Conservation (phyloP, 2,888 invertebrate species). For the Cryptus armator region DNA sequence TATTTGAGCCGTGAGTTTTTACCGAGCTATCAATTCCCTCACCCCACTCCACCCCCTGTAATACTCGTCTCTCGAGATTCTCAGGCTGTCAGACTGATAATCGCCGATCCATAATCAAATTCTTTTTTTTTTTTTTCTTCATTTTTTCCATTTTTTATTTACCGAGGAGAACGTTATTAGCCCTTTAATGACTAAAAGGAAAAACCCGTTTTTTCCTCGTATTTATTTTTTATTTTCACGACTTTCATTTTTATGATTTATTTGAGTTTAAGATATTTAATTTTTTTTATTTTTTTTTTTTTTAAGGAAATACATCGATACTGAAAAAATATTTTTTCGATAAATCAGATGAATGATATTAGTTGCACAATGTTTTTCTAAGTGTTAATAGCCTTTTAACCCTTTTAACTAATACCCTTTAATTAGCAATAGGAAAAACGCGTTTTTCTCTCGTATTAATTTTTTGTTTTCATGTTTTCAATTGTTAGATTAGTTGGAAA, state of each 20-base stretch:
- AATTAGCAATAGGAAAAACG: too few relatives aligned
- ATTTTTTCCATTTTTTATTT: background rate
- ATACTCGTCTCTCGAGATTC: constrained; percentile 70
- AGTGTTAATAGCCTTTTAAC: too few relatives aligned
- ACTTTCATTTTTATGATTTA: background rate
- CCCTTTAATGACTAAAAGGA: too few relatives aligned
- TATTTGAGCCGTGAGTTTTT: constrained; percentile 73
- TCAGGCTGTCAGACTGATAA: constrained; percentile 77
- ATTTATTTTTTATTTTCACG: too few relatives aligned
- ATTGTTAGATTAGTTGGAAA: too few relatives aligned
- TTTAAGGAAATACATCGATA: background rate
- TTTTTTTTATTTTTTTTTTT: background rate
- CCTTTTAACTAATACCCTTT: too few relatives aligned
- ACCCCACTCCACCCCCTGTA: constrained; percentile 34
- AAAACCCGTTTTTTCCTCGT: too few relatives aligned
- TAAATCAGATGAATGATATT: background rate
- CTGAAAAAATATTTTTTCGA: background rate
- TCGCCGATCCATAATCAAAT: constrained; percentile 56
- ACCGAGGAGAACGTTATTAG: too few relatives aligned
- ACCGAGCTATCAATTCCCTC: constrained; percentile 51
- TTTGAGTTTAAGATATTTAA: background rate
- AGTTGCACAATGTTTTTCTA: background rate
- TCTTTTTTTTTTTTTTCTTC: constrained; percentile 2
- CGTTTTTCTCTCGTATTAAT: too few relatives aligned
- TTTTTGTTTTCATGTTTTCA: too few relatives aligned